Evolutionary conservation across 1,140 invertebrate species (phyloP).

Genomic region (Papilio aristodemus): DNA sequence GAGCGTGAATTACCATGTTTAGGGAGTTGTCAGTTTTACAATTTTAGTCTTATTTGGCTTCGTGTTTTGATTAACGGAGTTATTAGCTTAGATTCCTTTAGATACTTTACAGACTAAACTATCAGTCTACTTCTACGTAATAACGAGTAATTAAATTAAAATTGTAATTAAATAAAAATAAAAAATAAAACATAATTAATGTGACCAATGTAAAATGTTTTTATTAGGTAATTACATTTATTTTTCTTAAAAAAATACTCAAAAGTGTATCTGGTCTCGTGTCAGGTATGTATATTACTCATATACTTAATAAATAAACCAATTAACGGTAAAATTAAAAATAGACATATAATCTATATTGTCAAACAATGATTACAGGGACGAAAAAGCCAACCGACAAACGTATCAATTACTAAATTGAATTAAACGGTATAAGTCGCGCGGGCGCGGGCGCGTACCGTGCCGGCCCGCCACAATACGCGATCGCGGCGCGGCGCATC

Average conservation of each 20-base stretch:
- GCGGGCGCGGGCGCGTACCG: slow-evolving; percentile 62
- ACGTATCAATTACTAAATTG: slow-evolving; percentile 80
- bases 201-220: too few relatives aligned
- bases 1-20: slow-evolving; percentile 78
- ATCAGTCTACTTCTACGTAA: slow-evolving; percentile 7
- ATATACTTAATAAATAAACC: not conserved
- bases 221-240: too few relatives aligned
- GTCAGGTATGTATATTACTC: not conserved
- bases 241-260: too few relatives aligned
- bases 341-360: slow-evolving; percentile 19
- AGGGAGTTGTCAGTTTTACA: slow-evolving; percentile 75
- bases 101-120: slow-evolving; percentile 4
- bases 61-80: slow-evolving; percentile 48
- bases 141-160: not conserved
- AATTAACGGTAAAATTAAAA: slow-evolving; percentile 27
- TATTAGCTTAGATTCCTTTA: slow-evolving; percentile 22
- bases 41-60: slow-evolving; percentile 70
- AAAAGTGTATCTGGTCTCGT: too few relatives aligned
- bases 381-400: slow-evolving; percentile 63
- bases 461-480: slow-evolving; percentile 67
- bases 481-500: slow-evolving; percentile 72
- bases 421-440: slow-evolving; percentile 78
- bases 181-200: too few relatives aligned
- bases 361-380: slow-evolving; percentile 43
- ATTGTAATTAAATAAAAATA: not conserved